Evolutionary conservation across 2,113 vertebrate species (phyloP).

Genomic region (Setophaga petechia): DNA sequence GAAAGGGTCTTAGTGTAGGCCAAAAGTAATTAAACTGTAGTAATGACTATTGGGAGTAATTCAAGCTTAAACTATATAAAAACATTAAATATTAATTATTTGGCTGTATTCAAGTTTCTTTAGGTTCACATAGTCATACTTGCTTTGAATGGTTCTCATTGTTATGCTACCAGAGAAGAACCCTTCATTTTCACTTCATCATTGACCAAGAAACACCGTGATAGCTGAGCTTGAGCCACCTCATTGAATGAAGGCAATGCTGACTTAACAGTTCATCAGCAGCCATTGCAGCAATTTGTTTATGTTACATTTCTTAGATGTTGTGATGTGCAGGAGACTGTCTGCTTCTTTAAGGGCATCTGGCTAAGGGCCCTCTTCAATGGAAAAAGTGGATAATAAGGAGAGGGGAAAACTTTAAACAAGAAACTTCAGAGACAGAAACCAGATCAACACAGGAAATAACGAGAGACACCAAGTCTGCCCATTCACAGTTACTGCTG

Average conservation of each 20-base stretch:
- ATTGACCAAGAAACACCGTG: not conserved
- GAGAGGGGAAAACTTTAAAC: not conserved
- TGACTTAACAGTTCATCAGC: not conserved
- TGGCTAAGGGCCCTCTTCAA: not conserved
- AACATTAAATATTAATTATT: not conserved
- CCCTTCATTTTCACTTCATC: not conserved
- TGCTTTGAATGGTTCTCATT: not conserved
- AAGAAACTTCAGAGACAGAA: not conserved
- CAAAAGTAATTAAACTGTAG: not conserved
- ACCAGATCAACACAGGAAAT: not conserved
- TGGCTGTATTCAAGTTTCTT: not conserved
- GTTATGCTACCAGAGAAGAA: not conserved
- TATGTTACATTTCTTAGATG: not conserved
- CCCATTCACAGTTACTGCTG: not conserved
- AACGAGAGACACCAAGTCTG: not conserved
- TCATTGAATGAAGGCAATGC: not conserved
- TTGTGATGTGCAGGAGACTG: not conserved
- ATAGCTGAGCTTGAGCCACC: not conserved
- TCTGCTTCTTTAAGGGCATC: not conserved
- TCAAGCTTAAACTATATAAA: not conserved
- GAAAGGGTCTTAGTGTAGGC: not conserved
- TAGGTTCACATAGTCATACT: not conserved
- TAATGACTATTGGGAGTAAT: not conserved
- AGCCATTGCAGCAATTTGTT: not conserved
- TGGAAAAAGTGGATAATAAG: not conserved